These are phyloP conservation scores for Plusia festucae DNA, from an alignment of 2,888 invertebrate genomes.

Conservation along the genomic window DNA sequence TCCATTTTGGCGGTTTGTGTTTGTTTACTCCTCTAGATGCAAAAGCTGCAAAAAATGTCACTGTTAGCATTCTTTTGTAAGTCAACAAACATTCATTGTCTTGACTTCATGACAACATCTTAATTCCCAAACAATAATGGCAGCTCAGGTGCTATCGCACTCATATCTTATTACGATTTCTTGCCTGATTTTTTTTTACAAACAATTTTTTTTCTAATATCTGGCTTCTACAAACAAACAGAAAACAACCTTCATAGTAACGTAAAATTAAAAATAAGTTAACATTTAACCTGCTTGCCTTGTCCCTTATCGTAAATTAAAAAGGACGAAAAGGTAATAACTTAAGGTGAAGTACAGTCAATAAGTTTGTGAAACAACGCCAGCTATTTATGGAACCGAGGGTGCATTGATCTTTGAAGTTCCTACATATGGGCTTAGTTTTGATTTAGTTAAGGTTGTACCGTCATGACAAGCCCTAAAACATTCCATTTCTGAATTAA, in stretches of 20 bases:
- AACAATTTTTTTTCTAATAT: not conserved
- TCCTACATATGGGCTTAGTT: slow-evolving; percentile 38
- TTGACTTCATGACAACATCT: not conserved
- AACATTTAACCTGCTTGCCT: slow-evolving; percentile 31
- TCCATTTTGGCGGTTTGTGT: slow-evolving; percentile 96
- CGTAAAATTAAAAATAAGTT: slow-evolving; percentile 34
- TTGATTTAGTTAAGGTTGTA: slow-evolving; percentile 25
- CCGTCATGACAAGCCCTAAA: not conserved
- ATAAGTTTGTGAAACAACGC: slow-evolving; percentile 49
- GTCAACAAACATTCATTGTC: not conserved
- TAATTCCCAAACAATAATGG: not conserved
- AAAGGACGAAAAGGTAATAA: slow-evolving; percentile 30
- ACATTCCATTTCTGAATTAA: not conserved
- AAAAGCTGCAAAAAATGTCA: slow-evolving; percentile 70
- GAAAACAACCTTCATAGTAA: slow-evolving; percentile 28
- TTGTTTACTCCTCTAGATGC: slow-evolving; percentile 77
- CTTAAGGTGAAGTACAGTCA: slow-evolving; percentile 24
- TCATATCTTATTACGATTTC: not conserved
- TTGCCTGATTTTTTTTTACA: not conserved
- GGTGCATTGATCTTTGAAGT: slow-evolving; percentile 77
- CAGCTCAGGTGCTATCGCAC: not conserved
- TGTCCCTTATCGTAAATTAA: slow-evolving; percentile 36
- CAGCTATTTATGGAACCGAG: slow-evolving; percentile 73
- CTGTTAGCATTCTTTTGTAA: slow-evolving; percentile 6
- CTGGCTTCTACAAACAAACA: slow-evolving; percentile 12